Base-by-base conservation (phyloP, 2,888 invertebrate genomes). In the Andrena haemorrhoa region DNA sequence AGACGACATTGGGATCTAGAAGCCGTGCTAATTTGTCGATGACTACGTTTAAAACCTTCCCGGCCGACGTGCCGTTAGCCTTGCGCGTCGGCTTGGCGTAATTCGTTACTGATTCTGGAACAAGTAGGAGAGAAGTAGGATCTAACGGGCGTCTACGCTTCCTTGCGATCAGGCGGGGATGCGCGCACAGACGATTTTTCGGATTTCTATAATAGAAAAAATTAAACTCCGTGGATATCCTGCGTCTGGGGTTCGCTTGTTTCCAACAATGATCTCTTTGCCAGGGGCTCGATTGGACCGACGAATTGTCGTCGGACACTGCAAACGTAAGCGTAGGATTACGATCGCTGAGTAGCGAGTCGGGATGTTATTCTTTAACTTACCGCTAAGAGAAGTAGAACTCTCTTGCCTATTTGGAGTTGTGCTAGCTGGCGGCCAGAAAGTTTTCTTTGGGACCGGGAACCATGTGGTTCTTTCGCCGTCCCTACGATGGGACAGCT, bases 191-290 rank as follows among this genome's bases (percentile, higher is more conserved):
- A 70, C 91, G 92, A 66, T 89, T 90, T 88, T 94, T 94, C 88
- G 95, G 95, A 78, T 96, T 95, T 88, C 96, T 95, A 93, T 95
- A 95, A 92, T 96, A 96, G 93, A 95, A 96, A 93, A 97, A 95
- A 92, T 96, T 95, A 95, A 97, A 95, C 94, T 97, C 96, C 92
- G 96, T 96, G 92, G 97, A 96, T 86, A 96, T 95, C 93, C 96
- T 96, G 87, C 96, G 96, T 90, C 96, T 96, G 78, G 98, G 98
- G 87, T 96, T 95, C 86, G 96, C 95, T 94, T 98, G 98, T 94
- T 98, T 98, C 97, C 98, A 98, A 93, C 97, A 97, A 94, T 97
- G 97, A 94, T 98, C 98, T 90, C 98, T 96, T 94, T 97, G 97
- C 97, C 98, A 98, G 83, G 98, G 98, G 91, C 98, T 98, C 88